phyloP scores from a whole-genome alignment of 2,113 vertebrate genomes.

The Elephantulus edwardii region DNA sequence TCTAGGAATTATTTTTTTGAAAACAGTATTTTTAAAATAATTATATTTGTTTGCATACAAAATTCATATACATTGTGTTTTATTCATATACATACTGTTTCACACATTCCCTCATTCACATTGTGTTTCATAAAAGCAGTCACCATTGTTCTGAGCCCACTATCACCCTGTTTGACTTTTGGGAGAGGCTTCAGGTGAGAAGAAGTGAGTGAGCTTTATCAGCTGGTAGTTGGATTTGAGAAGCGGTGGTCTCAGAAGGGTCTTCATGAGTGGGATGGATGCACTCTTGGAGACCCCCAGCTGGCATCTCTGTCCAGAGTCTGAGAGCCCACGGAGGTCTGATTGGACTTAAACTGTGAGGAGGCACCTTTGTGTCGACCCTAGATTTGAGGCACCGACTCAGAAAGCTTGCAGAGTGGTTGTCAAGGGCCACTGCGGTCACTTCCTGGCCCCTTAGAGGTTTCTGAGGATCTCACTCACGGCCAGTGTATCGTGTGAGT shows the following conservation, averaged over 20 bases:
- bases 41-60: too few species aligned
- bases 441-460: slow-evolving; percentile 74
- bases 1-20: too few species aligned
- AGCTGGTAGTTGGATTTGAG: not conserved
- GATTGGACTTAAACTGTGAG: not conserved
- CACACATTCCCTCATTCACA: too few species aligned
- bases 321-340: not conserved
- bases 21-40: too few species aligned
- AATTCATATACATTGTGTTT: too few species aligned
- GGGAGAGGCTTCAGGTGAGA: not conserved
- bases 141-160: too few species aligned
- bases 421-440: slow-evolving; percentile 54
- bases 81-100: too few species aligned
- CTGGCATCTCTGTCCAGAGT: not conserved
- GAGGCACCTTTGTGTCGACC: not conserved
- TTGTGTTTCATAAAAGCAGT: too few species aligned
- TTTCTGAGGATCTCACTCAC: slow-evolving; percentile 75
- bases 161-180: too few species aligned
- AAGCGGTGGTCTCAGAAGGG: too few species aligned
- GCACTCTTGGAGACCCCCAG: not conserved
- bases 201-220: fast-evolving
- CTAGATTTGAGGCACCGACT: slow-evolving; percentile 55
- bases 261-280: not conserved
- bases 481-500: slow-evolving; percentile 81
- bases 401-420: slow-evolving; percentile 73